Evolutionary conservation across 2,797 vertebrate genomes (phyloP), one percentile per base, ranked within the genome.

Genomic region (Macropodus opercularis): DNA sequence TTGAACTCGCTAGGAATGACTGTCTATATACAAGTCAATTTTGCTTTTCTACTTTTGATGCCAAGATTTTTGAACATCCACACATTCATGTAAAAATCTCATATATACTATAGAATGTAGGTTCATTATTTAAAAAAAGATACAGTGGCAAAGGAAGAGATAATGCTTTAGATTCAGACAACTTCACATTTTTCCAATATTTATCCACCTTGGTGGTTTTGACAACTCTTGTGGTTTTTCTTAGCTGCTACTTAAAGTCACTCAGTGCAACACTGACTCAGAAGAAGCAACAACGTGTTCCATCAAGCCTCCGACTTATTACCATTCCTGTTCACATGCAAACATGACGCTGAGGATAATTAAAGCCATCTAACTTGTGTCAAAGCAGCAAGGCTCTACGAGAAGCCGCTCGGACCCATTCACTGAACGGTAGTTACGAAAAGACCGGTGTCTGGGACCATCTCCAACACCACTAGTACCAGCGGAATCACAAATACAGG

Each of bases 11-110:
- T 89, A 91, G 91, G 89, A 91, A 90, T 83, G 81, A 89, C 53
- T 59, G 78, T 80, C 78, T 93, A 93, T 93, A 86, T 93, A 93
- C 92, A 93, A 56, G 67, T 89, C 75, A 81, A 79, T 84, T 90
- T 86, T 64, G 68, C 67, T 65, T 73, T 79, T 78, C 83, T 79
- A 59, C 64, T 80, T 90, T 86, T 71, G 86, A 92, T 91, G 89
- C 91, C 88, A 88, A 89, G 87, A 86, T 81, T 89, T 89, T 83
- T 79, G 77, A 89, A 91, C 91, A 89, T 90, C 87, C 90, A 91
- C 87, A 90, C 90, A 88, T 85, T 89, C 90, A 90, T 87, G 85
- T 93, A 90, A 91, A 93, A 91, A 89, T 61, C 83, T 91, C 85
- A 87, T 87, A 85, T 85, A 86, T 86, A 89, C 85, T 77, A 89